Base-by-base conservation (phyloP, 1,140 invertebrate genomes). In the Phocides pigmalion region DNA sequence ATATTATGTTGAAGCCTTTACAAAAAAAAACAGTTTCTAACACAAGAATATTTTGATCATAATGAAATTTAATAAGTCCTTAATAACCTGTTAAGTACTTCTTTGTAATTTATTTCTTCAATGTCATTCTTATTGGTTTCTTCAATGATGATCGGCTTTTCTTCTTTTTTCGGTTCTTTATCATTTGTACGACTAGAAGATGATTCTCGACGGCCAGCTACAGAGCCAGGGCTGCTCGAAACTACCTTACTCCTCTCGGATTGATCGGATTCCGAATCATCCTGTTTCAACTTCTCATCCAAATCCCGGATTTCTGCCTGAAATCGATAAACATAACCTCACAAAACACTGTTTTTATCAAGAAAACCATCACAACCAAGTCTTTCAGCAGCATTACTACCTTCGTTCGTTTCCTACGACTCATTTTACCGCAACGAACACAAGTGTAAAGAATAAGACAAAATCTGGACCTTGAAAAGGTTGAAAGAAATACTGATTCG, bases 301-400 rank as follows among this genome's bases (percentile, higher is more conserved):
- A 94, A 90, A 84, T 95, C 95, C 68, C 94, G 93, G 67, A 93
- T 94, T 74, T 95, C 95, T 64, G 95, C 93, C 94, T 95, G 68
- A 82, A 72, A 76, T 76, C 78, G 64, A 86, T 71, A 85, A 82
- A 85, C 64, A 89, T 82, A 87, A 85, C 81, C 79, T 82, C 20
- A 14, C 12, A n/a, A 9, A 12, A n/a, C 4, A 39, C 35, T 39
- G 4, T 39, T 39, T 39, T 14, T 14, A 5, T 4, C 11, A n/a
- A 35, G 0, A 35, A 11, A 3, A 35, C 8, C 32, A n/a, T n/a
- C n/a, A n/a, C 11, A 35, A n/a, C 2, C 9, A 35, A 9, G 2
- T 35, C 9, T 8, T n/a, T 35, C n/a, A 1, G 3, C 6, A 49
- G 50, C 50, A 46, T 58, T 56, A 62, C 54, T 81, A 94, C 94